A percentile compares a stretch with the other conserved stretches of the same genome.
Conservation (phyloP, 2,888 invertebrate species). For the Ceriagrion tenellum region DNA sequence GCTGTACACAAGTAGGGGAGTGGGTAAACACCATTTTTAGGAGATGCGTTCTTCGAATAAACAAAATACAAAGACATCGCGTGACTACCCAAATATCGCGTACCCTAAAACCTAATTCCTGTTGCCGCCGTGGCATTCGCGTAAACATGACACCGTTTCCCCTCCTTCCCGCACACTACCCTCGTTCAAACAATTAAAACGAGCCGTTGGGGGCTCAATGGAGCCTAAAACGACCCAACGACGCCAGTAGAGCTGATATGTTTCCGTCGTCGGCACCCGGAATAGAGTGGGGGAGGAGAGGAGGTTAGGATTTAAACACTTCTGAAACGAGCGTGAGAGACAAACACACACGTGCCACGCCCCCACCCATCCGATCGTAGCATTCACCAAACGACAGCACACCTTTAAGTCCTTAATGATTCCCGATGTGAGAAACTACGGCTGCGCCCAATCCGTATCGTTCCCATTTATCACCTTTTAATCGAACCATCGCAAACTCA, state of each 20-base stretch:
- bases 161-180: too few species aligned
- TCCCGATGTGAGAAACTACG: slow-evolving; percentile 1
- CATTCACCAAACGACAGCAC: neutral
- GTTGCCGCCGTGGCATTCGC: neutral
- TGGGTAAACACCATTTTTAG: neutral
- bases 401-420: slow-evolving; percentile 41
- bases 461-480: slow-evolving; percentile 55
- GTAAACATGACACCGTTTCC: neutral
- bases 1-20: neutral
- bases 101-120: neutral
- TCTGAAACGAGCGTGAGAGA: neutral
- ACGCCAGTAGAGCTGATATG: neutral
- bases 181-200: neutral
- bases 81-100: neutral
- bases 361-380: neutral
- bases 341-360: neutral
- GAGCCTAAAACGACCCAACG: neutral
- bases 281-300: neutral
- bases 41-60: neutral
- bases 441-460: slow-evolving; percentile 43
- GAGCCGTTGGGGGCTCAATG: neutral
- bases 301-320: neutral
- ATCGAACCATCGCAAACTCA: slow-evolving; percentile 48
- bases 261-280: neutral
- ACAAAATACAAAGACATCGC: neutral